phyloP scores from a whole-genome alignment of 2,888 invertebrate genomes.

The Thelaira solivaga region DNA sequence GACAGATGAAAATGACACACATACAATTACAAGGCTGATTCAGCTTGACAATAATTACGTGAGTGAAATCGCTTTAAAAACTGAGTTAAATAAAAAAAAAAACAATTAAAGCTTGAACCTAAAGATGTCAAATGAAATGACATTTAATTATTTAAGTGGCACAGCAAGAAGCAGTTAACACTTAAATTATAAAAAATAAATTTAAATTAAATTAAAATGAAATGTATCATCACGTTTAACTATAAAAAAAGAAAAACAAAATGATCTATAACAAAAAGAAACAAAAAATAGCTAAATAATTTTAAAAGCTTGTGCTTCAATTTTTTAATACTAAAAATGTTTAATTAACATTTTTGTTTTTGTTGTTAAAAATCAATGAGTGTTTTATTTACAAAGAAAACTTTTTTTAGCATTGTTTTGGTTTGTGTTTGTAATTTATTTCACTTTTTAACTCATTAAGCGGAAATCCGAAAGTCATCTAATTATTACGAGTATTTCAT shows the following conservation, averaged over 20 bases:
- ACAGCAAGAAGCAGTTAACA: conserved; percentile 3
- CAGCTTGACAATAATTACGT: conserved; percentile 1
- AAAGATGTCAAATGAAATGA: conserved; percentile 43
- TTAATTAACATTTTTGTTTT: neutral
- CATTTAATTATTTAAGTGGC: conserved; percentile 13
- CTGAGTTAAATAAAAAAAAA: neutral
- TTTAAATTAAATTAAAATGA: neutral
- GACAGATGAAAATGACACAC: neutral
- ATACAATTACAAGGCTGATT: neutral
- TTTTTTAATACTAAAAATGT: neutral
- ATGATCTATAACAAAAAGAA: neutral
- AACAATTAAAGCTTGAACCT: neutral
- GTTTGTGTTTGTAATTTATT: conserved; percentile 15
- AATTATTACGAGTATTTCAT: conserved; percentile 26
- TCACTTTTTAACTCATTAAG: conserved; percentile 50
- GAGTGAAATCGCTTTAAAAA: conserved; percentile 37
- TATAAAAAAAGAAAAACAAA: conserved; percentile 25
- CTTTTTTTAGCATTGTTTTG: neutral
- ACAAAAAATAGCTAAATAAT: neutral
- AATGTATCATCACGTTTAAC: too few relatives aligned
- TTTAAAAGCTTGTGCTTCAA: too few relatives aligned
- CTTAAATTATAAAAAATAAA: neutral
- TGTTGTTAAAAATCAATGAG: neutral
- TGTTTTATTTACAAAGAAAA: conserved; percentile 9
- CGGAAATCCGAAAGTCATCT: conserved; percentile 56